Evolutionary conservation across 1,140 invertebrate genomes (phyloP), one percentile per base, ranked within the genome.

Genomic region (Conopomorpha cramerella): DNA sequence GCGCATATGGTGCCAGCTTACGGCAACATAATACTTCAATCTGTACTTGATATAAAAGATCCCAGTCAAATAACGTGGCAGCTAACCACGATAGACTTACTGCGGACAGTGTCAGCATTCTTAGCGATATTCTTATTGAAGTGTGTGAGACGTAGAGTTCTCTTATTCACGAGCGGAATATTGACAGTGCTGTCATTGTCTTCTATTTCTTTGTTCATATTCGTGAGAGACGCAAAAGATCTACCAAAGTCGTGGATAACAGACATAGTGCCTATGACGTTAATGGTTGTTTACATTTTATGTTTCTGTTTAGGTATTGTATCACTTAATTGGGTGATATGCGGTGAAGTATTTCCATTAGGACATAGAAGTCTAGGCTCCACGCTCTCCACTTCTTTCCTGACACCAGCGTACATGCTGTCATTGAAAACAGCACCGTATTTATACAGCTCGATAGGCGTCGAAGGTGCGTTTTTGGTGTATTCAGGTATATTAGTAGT

Each of bases 391-490:
- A 76, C 67, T 1, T 72, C 67, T 29, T 72, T 72, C 43, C 45
- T 76, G 30, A 71, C 67, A 10, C 67, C 67, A 16, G 51, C 67
- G n/a, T 76, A 72, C 32, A 52, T 76, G 1, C 46, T 76, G 14
- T 72, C 71, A n/a, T 72, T 76, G 71, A 76, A 76, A 40, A 68
- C 71, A 26, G 71, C 70, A 2, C 70, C 70, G 2, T 58, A 76
- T 52, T 45, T 76, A 14, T 76, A 64, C 35, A 55, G 61, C 2
- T 59, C 67, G 2, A 57, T 76, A 7, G 70, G 70, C 2, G 70
- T 76, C 0, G 56, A 76, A 42, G 70, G 70, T 13, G 64, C 67
- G 2, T 76, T 64, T 39, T 41, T 76, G 41, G 62, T 70, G 13
- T 74, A 74, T 41, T 70, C 70, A 27, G 54, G 47, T 2, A 56